Evolutionary conservation across 2,888 invertebrate species (phyloP), one percentile per base, ranked within the genome.

Genomic region (Heteromyza rotundicornis): DNA sequence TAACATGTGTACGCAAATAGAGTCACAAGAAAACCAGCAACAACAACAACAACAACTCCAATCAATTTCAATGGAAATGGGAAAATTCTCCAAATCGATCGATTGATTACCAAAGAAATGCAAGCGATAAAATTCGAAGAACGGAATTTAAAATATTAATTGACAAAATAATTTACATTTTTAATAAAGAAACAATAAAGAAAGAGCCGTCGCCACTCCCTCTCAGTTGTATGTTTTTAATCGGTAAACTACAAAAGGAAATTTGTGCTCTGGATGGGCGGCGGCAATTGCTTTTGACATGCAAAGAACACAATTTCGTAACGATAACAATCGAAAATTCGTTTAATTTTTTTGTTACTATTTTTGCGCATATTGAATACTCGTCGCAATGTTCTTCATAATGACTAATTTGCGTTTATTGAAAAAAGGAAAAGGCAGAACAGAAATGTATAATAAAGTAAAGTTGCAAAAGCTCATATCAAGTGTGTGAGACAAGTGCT

Each of bases 291-390:
- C 69, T 73, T 72, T 76, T 73, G 75, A 78, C 76, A 79, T 79
- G 78, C 79, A 78, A 79, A 79, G 77, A 76, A 79, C 79, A 77
- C 70, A 72, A 76, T 71, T 75, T 71, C 56, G n/a, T 63, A 65
- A 73, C 70, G 75, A 75, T 75, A 75, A 71, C 72, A 57, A n/a
- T 64, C 64, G 53, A 17, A 47, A 35, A 20, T 51, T n/a, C n/a
- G n/a, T n/a, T n/a, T n/a, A n/a, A n/a, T n/a, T n/a, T n/a, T n/a
- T n/a, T n/a, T n/a, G n/a, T n/a, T n/a, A n/a, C n/a, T n/a, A n/a
- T n/a, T n/a, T n/a, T n/a, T n/a, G n/a, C n/a, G n/a, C n/a, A n/a
- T n/a, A n/a, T n/a, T n/a, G n/a, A n/a, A n/a, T n/a, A n/a, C n/a
- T n/a, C n/a, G n/a, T n/a, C n/a, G n/a, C n/a, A n/a, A n/a, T n/a